Evolutionary conservation across 2,113 vertebrate species (phyloP).

Genomic region (Brienomyrus brachyistius): DNA sequence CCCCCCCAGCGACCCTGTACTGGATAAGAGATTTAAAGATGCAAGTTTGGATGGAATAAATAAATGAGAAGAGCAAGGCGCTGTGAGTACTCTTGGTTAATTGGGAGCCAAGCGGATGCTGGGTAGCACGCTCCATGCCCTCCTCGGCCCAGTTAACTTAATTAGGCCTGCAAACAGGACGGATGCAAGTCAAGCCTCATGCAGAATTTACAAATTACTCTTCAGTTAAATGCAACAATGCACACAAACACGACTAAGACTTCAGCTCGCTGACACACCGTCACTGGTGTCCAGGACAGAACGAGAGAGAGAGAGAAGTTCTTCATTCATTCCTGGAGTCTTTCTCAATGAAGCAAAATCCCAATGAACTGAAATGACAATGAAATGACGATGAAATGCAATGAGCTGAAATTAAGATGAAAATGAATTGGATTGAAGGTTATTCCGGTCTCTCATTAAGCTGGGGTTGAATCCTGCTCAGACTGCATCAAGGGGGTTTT

Average conservation of each 20-base stretch:
- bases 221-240: background rate
- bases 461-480: background rate
- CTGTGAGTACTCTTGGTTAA: background rate
- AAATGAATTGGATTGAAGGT: background rate
- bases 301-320: background rate
- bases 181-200: background rate
- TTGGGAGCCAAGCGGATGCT: background rate
- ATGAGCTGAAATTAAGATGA: background rate
- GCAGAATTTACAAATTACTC: background rate
- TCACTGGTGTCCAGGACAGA: background rate
- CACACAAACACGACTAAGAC: background rate
- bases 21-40: background rate
- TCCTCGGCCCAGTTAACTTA: background rate
- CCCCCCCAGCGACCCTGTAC: background rate
- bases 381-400: background rate
- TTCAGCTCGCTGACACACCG: background rate
- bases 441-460: background rate
- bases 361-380: background rate
- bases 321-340: background rate
- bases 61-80: background rate
- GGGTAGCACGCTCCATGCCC: background rate
- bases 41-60: background rate
- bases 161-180: background rate
- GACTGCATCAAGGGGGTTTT: background rate
- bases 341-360: background rate